phyloP scores from a whole-genome alignment of 2,113 vertebrate species.

The Elgaria multicarinata region DNA sequence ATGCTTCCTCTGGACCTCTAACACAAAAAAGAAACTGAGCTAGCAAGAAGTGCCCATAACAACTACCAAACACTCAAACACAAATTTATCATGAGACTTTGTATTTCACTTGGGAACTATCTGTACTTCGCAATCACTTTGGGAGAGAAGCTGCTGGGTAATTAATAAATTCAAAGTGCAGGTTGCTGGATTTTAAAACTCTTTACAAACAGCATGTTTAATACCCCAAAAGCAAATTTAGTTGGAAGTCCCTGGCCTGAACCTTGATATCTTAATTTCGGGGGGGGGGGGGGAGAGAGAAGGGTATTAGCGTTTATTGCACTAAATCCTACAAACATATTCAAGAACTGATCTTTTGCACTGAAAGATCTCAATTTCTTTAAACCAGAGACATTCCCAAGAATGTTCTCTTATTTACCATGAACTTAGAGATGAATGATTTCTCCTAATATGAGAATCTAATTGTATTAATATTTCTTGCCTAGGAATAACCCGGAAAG shows the following conservation, averaged over 20 bases:
- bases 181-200: constrained; percentile 42
- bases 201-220: background rate
- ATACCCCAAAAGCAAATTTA: constrained; percentile 4
- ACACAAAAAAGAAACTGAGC: constrained; percentile 53
- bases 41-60: constrained; percentile 51
- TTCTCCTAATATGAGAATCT: background rate
- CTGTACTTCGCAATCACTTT: constrained; percentile 41
- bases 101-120: constrained; percentile 54
- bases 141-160: constrained; percentile 26
- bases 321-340: background rate
- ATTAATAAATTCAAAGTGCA: constrained; percentile 18
- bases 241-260: background rate
- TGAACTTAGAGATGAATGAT: background rate
- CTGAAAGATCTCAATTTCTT: background rate
- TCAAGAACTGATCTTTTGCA: background rate
- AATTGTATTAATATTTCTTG: background rate
- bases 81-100: constrained; percentile 42
- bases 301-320: too few relatives aligned
- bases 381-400: background rate
- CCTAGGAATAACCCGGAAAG: background rate
- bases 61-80: constrained; percentile 23
- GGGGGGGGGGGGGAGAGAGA: too few relatives aligned
- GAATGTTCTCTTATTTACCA: background rate
- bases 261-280: background rate
- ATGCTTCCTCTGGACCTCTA: constrained; percentile 45